These are phyloP conservation scores for Helicoverpa armigera DNA, from an alignment of 1,140 invertebrate species.

Conservation along the genomic window DNA sequence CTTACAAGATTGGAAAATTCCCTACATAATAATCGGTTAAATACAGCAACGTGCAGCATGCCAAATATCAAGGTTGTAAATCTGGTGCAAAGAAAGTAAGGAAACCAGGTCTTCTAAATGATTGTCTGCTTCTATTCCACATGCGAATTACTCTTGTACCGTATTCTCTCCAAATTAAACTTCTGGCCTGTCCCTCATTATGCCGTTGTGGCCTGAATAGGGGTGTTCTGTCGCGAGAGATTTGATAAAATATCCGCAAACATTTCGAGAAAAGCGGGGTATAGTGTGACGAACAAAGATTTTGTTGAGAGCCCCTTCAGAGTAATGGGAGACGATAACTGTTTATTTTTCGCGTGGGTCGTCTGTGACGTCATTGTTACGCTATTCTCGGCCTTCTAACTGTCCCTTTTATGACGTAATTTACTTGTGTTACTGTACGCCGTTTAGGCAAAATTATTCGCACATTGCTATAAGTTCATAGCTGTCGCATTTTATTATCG, in stretches of 20 bases:
- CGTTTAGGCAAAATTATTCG: constrained; percentile 32
- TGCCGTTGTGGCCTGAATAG: constrained; percentile 27
- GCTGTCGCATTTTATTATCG: constrained; percentile 27
- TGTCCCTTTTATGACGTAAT: constrained; percentile 53
- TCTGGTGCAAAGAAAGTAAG: constrained; percentile 32
- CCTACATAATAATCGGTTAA: constrained; percentile 6
- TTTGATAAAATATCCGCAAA: constrained; percentile 51
- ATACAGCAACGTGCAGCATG: background rate
- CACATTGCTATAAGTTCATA: constrained; percentile 25
- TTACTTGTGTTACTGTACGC: constrained; percentile 16
- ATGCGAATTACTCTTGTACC: constrained; percentile 32
- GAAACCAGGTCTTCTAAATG: constrained; percentile 28
- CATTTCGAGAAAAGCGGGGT: constrained; percentile 9
- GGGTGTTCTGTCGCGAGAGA: constrained; percentile 35
- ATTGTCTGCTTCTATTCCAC: constrained; percentile 15
- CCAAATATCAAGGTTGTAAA: background rate
- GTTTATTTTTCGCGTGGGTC: constrained; percentile 48
- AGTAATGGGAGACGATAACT: constrained; percentile 48
- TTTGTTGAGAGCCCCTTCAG: constrained; percentile 45
- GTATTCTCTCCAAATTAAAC: constrained; percentile 38
- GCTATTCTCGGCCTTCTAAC: constrained; percentile 51
- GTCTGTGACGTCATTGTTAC: constrained; percentile 51
- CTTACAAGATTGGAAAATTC: background rate
- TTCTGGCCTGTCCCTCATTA: constrained; percentile 14
- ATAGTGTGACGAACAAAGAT: constrained; percentile 34